A percentile compares a stretch with the other conserved stretches of the same genome.
Conservation (phyloP, 2,113 vertebrate species). For the Dolichallabes microphthalmus region DNA sequence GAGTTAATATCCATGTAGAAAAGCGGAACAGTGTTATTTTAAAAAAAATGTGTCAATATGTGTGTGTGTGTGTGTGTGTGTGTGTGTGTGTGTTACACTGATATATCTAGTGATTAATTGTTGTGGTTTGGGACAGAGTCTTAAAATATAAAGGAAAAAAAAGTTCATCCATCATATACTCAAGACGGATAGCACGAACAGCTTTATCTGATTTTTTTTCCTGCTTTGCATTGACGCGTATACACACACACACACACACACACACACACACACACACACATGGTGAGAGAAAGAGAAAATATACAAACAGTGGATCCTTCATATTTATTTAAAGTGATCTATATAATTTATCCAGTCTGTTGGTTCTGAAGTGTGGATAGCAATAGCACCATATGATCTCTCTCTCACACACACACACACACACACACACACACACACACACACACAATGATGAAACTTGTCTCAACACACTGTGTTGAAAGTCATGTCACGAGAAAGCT, state of each 20-base stretch:
- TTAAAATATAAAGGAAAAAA: slow-evolving; percentile 15
- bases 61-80: background rate
- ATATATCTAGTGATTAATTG: slow-evolving; percentile 10
- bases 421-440: slow-evolving; percentile 58
- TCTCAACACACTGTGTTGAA: slow-evolving; percentile 19
- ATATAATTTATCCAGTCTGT: slow-evolving; percentile 23
- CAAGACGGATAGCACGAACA: background rate
- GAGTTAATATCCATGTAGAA: background rate
- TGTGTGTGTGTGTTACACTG: background rate
- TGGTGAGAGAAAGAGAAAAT: background rate
- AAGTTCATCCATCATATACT: background rate
- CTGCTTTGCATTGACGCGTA: slow-evolving; percentile 2
- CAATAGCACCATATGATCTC: background rate
- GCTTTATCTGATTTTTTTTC: slow-evolving; percentile 1
- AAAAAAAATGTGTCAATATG: background rate
- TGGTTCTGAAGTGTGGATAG: slow-evolving; percentile 10
- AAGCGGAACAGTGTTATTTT: background rate
- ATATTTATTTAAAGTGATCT: slow-evolving; percentile 25
- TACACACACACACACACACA: slow-evolving; percentile 5
- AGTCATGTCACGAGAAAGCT: slow-evolving; percentile 7
- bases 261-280: slow-evolving; percentile 22
- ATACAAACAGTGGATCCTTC: slow-evolving; percentile 28
- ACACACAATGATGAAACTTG: slow-evolving; percentile 9
- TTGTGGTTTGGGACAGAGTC: background rate
- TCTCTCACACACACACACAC: slow-evolving; percentile 48